phyloP scores from a whole-genome alignment of 2,888 invertebrate genomes.

The Carabus problematicus region DNA sequence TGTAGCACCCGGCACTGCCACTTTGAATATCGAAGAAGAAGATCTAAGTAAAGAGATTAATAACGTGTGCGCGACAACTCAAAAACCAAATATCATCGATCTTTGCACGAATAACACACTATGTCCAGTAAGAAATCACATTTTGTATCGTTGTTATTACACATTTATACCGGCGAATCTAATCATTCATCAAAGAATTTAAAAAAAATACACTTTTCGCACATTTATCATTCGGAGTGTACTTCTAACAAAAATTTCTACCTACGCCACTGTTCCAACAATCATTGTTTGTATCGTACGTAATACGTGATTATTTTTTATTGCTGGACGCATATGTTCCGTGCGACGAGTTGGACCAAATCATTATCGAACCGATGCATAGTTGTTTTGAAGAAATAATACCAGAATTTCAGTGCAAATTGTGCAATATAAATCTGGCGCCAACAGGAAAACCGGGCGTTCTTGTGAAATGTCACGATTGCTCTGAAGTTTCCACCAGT shows the following conservation, averaged over 20 bases:
- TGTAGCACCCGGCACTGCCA: constrained; percentile 45
- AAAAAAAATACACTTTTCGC: too few relatives aligned
- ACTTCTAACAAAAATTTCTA: neutral
- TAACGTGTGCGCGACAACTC: too few relatives aligned
- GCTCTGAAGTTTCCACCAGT: constrained; percentile 11
- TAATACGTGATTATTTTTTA: constrained; percentile 7
- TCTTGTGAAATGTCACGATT: constrained; percentile 45
- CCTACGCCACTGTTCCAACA: neutral
- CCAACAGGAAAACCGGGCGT: constrained; percentile 51
- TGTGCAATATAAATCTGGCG: constrained; percentile 54
- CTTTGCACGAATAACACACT: too few relatives aligned
- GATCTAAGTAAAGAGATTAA: constrained; percentile 31
- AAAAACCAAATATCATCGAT: too few relatives aligned
- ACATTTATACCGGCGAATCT: too few relatives aligned
- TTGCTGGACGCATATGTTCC: constrained; percentile 29
- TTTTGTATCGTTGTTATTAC: too few relatives aligned
- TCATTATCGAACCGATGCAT: neutral
- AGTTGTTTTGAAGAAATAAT: constrained; percentile 37
- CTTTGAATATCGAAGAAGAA: constrained; percentile 47
- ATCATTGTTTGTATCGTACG: neutral
- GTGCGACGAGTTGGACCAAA: constrained; percentile 22
- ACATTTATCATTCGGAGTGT: neutral
- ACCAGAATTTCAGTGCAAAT: constrained; percentile 50
- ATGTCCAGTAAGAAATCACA: too few relatives aligned
- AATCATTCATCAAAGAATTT: too few relatives aligned